Evolutionary conservation across 64 coral and sea anemone genomes (phyloP), one percentile per base, ranked within the genome.

Genomic region (Montipora capricornis): DNA sequence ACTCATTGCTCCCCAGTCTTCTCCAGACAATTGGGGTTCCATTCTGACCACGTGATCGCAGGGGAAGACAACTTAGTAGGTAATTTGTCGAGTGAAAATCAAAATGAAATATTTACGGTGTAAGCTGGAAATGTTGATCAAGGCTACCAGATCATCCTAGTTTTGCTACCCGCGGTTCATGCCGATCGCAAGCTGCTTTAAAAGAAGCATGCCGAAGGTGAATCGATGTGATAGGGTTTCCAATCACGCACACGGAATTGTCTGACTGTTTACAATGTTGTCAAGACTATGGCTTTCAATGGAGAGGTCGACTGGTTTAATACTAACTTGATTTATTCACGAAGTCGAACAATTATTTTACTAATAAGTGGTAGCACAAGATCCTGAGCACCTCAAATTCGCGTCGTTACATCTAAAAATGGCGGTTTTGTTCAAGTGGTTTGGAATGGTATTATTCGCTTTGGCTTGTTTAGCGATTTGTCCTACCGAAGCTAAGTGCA

Each of bases 401-500:
- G 0, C 45, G 17, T 50, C 7, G 16, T 16, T 5, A 20, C 4
- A 0, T 4, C 5, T 3, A 9, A 49, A 20, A 71, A 86, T 86
- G 82, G 82, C 82, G 64, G 60, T 22, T 86, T 17, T 49, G 46
- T 49, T 50, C 17, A 49, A 49, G 47, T 86, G 62, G 82, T 71
- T 5, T 47, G 82, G 46, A 50, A 44, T 86, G 44, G 44, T 86
- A 50, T 49, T 86, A 9, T 68, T 22, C 26, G 14, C 44, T 70
- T 50, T 70, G n/a, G 16, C 58, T 17, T 86, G 66, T 10, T 64
- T 86, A 19, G 15, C 46, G 12, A 73, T 48, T 17, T 20, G 10
- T 20, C 5, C 20, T 5, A 48, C 75, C 3, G 64, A 74, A 9
- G 77, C 84, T 44, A 87, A 87, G 87, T 95, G 94, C 80, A 67